Evolutionary conservation across 2,888 invertebrate genomes (phyloP).

Genomic region (Nematopogon swammerdamellus): DNA sequence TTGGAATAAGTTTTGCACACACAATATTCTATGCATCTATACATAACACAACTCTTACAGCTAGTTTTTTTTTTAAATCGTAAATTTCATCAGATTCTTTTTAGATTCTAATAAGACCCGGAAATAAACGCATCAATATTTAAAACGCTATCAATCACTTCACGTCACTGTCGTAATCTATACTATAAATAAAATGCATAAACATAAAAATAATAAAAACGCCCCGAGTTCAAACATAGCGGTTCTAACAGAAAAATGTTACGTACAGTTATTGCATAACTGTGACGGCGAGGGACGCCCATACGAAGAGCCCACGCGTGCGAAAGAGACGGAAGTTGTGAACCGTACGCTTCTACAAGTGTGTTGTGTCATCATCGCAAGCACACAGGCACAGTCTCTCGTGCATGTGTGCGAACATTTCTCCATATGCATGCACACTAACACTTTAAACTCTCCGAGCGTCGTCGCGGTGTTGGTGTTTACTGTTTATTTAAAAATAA

Average conservation of each 20-base stretch:
- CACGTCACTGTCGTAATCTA: not conserved
- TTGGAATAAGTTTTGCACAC: too few species aligned
- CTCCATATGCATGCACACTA: not conserved
- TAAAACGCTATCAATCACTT: too few species aligned
- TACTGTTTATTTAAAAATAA: too few species aligned
- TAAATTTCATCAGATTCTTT: too few species aligned
- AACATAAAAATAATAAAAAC: constrained; percentile 8
- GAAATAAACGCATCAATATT: too few species aligned
- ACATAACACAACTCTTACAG: too few species aligned
- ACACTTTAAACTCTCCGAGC: too few species aligned
- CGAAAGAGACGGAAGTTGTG: constrained; percentile 25
- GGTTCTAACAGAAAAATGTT: constrained; percentile 45
- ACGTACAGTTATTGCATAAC: constrained; percentile 55
- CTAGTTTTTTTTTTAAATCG: too few species aligned
- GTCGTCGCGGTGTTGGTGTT: too few species aligned
- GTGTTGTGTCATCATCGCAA: constrained; percentile 40
- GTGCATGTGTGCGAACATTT: constrained; percentile 8
- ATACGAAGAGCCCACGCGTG: constrained; percentile 16
- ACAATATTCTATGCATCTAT: too few species aligned
- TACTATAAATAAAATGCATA: not conserved
- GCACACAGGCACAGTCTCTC: constrained; percentile 48
- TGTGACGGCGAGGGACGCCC: constrained; percentile 30
- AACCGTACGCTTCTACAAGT: constrained; percentile 15
- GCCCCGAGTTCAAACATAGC: constrained; percentile 20
- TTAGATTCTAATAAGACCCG: too few species aligned